Conservation (phyloP, 1,140 invertebrate genomes). For the Ganaspis sp. region DNA sequence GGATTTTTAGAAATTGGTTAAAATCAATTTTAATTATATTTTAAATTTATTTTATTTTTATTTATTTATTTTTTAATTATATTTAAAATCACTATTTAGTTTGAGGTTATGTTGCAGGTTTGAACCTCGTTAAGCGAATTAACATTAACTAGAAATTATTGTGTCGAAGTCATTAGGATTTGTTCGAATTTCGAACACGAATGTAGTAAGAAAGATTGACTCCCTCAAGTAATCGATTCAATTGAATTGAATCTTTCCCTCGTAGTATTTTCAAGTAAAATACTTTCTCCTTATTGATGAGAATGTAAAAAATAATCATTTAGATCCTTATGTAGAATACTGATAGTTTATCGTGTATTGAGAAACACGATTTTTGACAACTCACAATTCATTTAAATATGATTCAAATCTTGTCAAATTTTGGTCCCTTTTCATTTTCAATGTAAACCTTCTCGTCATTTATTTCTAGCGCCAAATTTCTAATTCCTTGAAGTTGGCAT, state of each 20-base stretch:
- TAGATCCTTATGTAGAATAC: background rate
- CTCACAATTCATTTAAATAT: background rate
- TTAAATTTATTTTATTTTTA: no score
- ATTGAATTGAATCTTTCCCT: background rate
- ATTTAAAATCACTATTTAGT: no score
- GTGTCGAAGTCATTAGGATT: no score
- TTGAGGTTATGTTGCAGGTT: no score
- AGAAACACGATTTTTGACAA: slow-evolving; percentile 34
- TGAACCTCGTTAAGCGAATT: no score
- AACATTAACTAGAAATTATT: no score
- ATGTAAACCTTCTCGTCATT: slow-evolving; percentile 64
- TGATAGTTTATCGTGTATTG: background rate
- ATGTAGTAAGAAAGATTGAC: background rate
- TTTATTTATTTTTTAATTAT: no score
- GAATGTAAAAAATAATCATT: background rate
- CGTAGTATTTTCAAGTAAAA: no score
- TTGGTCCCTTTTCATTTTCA: slow-evolving; percentile 46
- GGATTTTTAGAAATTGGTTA: no score
- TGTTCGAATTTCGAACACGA: background rate
- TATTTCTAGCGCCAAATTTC: slow-evolving; percentile 71
- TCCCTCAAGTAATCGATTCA: background rate
- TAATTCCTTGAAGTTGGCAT: slow-evolving; percentile 67
- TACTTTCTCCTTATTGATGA: no score
- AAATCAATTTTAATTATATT: no score
- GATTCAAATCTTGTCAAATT: slow-evolving; percentile 33